Percentiles rank a stretch among this genome's conserved stretches.
These are phyloP conservation scores for Euphonia xanthogaster DNA, from an alignment of 2,797 vertebrate genomes.

Conservation along the genomic window DNA sequence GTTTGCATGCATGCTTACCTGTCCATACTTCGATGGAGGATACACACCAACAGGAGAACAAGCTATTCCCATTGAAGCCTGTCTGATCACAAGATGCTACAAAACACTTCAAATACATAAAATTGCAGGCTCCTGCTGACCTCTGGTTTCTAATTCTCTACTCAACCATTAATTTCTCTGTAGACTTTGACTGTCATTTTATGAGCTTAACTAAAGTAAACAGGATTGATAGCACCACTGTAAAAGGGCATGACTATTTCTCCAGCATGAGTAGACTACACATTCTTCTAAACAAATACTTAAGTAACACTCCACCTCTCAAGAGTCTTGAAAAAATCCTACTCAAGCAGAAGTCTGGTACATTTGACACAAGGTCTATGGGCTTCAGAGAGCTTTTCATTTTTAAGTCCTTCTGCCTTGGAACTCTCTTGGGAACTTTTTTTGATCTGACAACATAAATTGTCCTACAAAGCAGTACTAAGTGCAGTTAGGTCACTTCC, in stretches of 20 bases:
- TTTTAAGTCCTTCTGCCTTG: neutral
- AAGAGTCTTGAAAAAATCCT: neutral
- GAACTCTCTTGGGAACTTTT: neutral
- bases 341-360: neutral
- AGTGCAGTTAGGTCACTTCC: neutral
- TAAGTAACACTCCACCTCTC: constrained; percentile 15
- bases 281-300: constrained; percentile 47
- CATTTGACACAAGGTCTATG: neutral
- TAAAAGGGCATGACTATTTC: neutral
- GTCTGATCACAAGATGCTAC: neutral
- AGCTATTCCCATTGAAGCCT: neutral
- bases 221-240: neutral
- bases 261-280: neutral
- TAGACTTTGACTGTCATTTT: neutral
- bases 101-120: neutral
- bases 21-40: neutral
- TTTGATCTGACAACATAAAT: neutral
- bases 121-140: neutral
- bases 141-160: neutral
- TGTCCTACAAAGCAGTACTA: neutral
- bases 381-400: neutral
- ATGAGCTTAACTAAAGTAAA: constrained; percentile 7
- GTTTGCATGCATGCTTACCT: neutral
- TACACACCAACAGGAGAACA: neutral
- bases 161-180: neutral